Evolutionary conservation across 2,797 vertebrate genomes (phyloP), one percentile per base, ranked within the genome.

Genomic region (Gastrophryne carolinensis): DNA sequence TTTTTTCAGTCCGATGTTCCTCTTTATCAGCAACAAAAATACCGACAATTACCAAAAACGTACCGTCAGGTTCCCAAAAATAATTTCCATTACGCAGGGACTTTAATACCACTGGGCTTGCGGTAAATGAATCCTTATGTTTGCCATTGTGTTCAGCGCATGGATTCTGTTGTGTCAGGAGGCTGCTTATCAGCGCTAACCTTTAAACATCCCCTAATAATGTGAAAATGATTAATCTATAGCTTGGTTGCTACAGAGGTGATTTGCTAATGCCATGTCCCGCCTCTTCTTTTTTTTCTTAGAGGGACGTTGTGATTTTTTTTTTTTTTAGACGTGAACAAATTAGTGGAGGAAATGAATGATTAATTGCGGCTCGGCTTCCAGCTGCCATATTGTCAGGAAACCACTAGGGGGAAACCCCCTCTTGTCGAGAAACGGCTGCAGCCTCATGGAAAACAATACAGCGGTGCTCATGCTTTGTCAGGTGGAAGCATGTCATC

Each of bases 371-470:
- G 49, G 27, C 53, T 35, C 73, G 41, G 32, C 37, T 72, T 57
- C 41, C 41, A 65, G 61, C 58, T 78, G 75, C 32, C 53, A 44
- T 78, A 57, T 47, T 78, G 54, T 65, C 39, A 30, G n/a, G 8
- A 56, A 72, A 21, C 75, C 75, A 78, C 75, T 78, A 78, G 75
- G 53, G 75, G 75, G 68, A 78, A 66, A 54, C 49, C 52, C 68
- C 53, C 75, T 52, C 75, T 66, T 65, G 60, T 72, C 17, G 49
- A 26, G 75, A 11, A 37, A 21, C 17, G 30, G 29, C 49, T 4
- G 29, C 63, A 41, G 56, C 44, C 29, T 56, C 39, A 26, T 44
- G 10, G 26, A 49, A 30, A 23, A 50, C 13, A n/a, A 44, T n/a
- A 23, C 26, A 32, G 19, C 47, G 49, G 49, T 29, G 34, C 24